phyloP scores from a whole-genome alignment of 1,140 invertebrate genomes.

The Papilio dardanus region DNA sequence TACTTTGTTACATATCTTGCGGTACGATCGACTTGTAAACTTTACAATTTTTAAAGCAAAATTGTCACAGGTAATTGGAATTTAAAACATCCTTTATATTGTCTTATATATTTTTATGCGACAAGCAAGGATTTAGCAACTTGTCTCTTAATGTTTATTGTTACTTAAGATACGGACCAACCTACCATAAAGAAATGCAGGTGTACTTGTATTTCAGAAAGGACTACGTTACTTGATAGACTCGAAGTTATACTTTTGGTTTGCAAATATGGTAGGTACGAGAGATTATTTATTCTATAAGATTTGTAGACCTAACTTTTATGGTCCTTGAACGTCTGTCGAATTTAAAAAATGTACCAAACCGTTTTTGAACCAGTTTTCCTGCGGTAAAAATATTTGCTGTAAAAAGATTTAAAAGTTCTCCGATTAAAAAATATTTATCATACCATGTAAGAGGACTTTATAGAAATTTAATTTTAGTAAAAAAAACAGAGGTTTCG shows the following conservation, averaged over 20 bases:
- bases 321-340: too few relatives aligned
- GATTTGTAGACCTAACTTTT: neutral
- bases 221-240: neutral
- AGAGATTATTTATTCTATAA: neutral
- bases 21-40: slow-evolving; percentile 8
- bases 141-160: neutral
- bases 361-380: too few relatives aligned
- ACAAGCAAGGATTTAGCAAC: neutral
- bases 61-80: neutral
- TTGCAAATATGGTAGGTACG: neutral
- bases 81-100: slow-evolving; percentile 11
- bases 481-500: slow-evolving; percentile 41
- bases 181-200: neutral
- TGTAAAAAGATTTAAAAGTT: too few relatives aligned
- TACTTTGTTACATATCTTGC: slow-evolving; percentile 36
- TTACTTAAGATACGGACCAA: too few relatives aligned
- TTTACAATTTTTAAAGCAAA: slow-evolving; percentile 11
- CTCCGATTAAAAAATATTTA: neutral
- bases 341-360: too few relatives aligned
- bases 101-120: neutral
- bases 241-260: neutral
- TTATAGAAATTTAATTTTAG: neutral
- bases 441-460: neutral
- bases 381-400: too few relatives aligned
- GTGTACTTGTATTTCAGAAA: neutral